Evolutionary conservation across 1,140 invertebrate species (phyloP).

Genomic region (Elysia chlorotica): DNA sequence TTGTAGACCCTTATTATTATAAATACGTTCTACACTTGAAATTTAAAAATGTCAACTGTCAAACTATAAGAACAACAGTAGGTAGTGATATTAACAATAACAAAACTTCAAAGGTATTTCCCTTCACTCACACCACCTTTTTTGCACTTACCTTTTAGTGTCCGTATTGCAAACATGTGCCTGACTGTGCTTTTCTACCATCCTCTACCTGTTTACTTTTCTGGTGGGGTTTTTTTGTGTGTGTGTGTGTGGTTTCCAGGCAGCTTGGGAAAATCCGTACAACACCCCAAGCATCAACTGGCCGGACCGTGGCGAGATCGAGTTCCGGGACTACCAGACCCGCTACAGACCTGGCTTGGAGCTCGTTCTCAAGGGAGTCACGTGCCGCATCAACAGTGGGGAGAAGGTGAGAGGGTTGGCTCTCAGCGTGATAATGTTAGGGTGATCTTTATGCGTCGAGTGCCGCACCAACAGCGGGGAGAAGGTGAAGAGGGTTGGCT

Average conservation of each 20-base stretch:
- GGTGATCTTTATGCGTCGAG: too few relatives aligned
- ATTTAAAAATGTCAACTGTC: too few relatives aligned
- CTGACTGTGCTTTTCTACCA: neutral
- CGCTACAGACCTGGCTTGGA: conserved; percentile 52
- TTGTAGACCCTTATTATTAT: too few relatives aligned
- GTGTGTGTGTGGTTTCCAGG: conserved; percentile 1
- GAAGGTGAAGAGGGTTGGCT: too few relatives aligned
- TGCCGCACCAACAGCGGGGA: too few relatives aligned
- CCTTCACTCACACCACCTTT: neutral
- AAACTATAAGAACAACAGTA: too few relatives aligned
- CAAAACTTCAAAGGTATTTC: neutral
- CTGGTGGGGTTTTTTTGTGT: neutral
- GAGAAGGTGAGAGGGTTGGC: conserved; percentile 66
- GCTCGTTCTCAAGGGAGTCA: conserved; percentile 50
- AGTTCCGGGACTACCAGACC: conserved; percentile 73
- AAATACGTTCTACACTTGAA: too few relatives aligned
- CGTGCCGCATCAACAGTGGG: conserved; percentile 41
- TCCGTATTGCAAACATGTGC: neutral
- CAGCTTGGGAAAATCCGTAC: neutral
- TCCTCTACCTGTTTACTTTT: neutral
- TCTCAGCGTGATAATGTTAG: too few relatives aligned
- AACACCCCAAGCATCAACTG: conserved; percentile 65
- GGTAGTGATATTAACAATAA: neutral
- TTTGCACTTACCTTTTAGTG: neutral
- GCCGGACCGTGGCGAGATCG: conserved; percentile 75